Base-by-base conservation (phyloP, 1,140 invertebrate genomes). In the Bombus fervidus region DNA sequence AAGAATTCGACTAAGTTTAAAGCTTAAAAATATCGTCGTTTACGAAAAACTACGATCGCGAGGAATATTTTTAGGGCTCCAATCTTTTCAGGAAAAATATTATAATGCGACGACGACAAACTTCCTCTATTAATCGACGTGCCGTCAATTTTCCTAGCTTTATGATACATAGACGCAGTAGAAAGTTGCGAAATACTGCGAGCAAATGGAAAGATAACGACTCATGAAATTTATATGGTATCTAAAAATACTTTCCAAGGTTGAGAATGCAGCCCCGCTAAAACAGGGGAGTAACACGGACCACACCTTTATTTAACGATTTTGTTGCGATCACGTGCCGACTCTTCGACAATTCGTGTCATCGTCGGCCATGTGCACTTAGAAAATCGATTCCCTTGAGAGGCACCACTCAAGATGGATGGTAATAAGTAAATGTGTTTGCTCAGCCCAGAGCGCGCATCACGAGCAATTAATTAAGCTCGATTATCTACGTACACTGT, bases 391-490 rank as follows among this genome's bases (percentile, higher is more conserved):
- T 93, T 91, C 91, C 91, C 90, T 87, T 91, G 89, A 91, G 92
- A 92, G 89, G 87, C 90, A 92, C 84, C 90, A 89, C 91, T 93
- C 92, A 94, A 94, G 94, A 94, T 93, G 90, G 92, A 94, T 92
- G 91, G 92, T 93, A 95, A 94, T 94, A 94, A 94, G 93, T 94
- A 94, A 95, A 95, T 95, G 94, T 94, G 93, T 94, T 95, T 94
- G 93, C 91, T 82, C 78, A 93, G 92, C 87, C 90, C 90, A 91
- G 90, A 91, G 92, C 91, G 92, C 92, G 91, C 91, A 93, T 92
- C 91, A 90, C 90, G 90, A 93, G 94, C 93, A 95, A 95, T 94
- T 95, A 95, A 95, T 95, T 95, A 94, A 93, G 93, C 93, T 93
- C 92, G 93, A 95, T 94, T 95, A 95, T 94, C 94, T 93, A 92